phyloP scores from a whole-genome alignment of 1,140 invertebrate genomes.

The Achatina immaculata region DNA sequence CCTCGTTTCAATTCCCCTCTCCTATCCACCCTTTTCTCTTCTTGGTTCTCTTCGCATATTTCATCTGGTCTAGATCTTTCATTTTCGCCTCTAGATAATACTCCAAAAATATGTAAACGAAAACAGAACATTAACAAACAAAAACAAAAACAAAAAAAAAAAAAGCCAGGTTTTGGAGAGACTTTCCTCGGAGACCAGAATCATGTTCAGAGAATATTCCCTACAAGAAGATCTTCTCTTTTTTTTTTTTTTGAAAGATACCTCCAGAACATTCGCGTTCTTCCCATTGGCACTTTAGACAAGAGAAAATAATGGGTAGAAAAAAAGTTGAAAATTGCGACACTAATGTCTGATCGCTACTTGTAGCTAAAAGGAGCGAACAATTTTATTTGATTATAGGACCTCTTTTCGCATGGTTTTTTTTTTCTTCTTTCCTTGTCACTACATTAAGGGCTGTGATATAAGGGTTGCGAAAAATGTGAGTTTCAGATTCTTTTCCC shows the following conservation, averaged over 20 bases:
- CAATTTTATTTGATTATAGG: conserved; percentile 3
- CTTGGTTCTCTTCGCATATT: too few species aligned
- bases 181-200: not conserved
- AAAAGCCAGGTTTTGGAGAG: not conserved
- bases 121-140: not conserved
- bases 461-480: too few species aligned
- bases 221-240: not conserved
- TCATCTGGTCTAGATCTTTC: too few species aligned
- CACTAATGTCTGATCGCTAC: not conserved
- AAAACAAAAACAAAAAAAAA: too few species aligned
- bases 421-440: too few species aligned
- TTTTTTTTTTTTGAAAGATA: not conserved
- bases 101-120: not conserved
- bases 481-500: too few species aligned
- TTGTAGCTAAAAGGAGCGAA: not conserved
- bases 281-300: not conserved
- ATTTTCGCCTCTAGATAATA: not conserved
- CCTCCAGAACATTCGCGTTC: not conserved
- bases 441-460: not conserved
- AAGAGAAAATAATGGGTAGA: not conserved
- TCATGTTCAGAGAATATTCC: not conserved
- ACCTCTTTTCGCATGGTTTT: not conserved
- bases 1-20: too few species aligned
- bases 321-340: not conserved
- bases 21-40: too few species aligned